Percentiles rank a stretch among this genome's conserved stretches.
These are phyloP conservation scores for Azemiops feae DNA, from an alignment of 2,113 vertebrate genomes.

Conservation along the genomic window DNA sequence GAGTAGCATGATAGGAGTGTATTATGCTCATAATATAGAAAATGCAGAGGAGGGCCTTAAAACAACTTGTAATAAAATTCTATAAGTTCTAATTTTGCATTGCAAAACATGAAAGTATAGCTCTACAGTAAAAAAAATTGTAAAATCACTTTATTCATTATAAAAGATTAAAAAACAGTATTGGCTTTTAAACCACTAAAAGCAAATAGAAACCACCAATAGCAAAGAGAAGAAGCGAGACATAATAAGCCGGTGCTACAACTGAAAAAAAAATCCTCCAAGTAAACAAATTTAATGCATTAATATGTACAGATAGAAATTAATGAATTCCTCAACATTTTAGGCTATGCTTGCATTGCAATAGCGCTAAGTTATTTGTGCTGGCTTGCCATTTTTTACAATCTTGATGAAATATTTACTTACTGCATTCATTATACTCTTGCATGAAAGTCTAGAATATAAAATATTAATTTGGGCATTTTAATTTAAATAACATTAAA, in stretches of 20 bases:
- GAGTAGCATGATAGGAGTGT: not conserved
- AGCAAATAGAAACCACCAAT: not conserved
- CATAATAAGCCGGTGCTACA: not conserved
- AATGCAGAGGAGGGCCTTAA: not conserved
- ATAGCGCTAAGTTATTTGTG: not conserved
- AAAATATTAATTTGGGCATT: not conserved
- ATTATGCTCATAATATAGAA: not conserved
- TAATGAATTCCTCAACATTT: not conserved
- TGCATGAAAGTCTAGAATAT: not conserved
- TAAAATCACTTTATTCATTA: not conserved
- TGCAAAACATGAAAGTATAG: not conserved
- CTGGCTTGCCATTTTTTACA: not conserved
- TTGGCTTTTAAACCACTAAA: not conserved
- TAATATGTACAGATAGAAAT: not conserved
- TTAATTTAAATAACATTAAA: not conserved
- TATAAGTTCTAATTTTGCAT: not conserved
- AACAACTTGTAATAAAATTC: not conserved
- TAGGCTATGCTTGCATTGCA: too few species aligned
- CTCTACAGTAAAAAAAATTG: not conserved
- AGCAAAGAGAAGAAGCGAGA: not conserved
- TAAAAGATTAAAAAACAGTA: not conserved
- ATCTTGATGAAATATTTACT: not conserved
- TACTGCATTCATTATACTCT: not conserved
- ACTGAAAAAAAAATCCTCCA: not conserved
- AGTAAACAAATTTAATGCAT: not conserved